Evolutionary conservation across 1,140 invertebrate genomes (phyloP), one percentile per base, ranked within the genome.

Genomic region (Phymorhynchus buccinoides): DNA sequence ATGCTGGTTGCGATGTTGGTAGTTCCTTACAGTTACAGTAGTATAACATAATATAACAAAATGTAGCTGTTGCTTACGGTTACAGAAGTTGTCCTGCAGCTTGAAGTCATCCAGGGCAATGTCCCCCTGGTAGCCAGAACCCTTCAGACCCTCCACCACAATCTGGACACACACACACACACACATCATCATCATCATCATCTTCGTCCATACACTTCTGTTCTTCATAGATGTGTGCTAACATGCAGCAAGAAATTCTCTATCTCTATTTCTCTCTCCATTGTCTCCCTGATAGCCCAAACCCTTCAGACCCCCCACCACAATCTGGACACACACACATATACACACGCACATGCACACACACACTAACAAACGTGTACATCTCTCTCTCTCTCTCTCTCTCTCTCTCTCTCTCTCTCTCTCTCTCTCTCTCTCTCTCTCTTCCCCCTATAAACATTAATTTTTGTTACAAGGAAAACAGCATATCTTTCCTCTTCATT

Each of bases 41-140:
- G n/a, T n/a, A n/a, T n/a, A n/a, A n/a, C n/a, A n/a, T n/a, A n/a
- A n/a, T n/a, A n/a, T n/a, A n/a, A n/a, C n/a, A n/a, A n/a, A n/a
- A n/a, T n/a, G n/a, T n/a, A n/a, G n/a, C n/a, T n/a, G n/a, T n/a
- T 52, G 52, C 77, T 48, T 79, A 84, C 78, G 80, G 7, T 83
- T 35, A 68, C 89, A 89, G 27, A 56, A 14, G 3, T 95, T 96
- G 78, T 94, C 94, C 9, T 93, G 92, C 83, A 96, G 94, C 4
- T 95, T 95, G 56, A 96, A 94, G 85, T 96, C 96, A 90, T 96
- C 96, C 30, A 96, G 94, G 16, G 96, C 96, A 89, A 96, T 96
- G 86, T 96, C 95, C 22, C 96, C 96, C 87, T 95, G 92, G 44
- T 41, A 84, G 32, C 66, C 37, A 16, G 95, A 95, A 7, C 96